phyloP scores from a whole-genome alignment of 2,113 vertebrate species.

The Brachyistius frenatus region DNA sequence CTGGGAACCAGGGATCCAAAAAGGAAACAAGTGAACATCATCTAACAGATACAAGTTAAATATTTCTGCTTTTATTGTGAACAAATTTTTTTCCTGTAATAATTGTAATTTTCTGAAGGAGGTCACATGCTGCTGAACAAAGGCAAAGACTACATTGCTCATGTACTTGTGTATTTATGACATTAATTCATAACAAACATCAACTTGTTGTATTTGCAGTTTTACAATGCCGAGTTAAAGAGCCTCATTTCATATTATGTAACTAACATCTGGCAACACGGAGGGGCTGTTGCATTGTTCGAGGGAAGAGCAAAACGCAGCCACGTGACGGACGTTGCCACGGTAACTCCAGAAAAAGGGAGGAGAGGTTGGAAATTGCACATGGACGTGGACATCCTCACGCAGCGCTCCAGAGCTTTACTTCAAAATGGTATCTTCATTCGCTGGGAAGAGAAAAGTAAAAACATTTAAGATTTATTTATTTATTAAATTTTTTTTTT shows the following conservation, averaged over 20 bases:
- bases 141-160: constrained; percentile 3
- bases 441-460: constrained; percentile 80
- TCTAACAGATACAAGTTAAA: neutral
- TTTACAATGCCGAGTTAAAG: constrained; percentile 34
- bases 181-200: constrained; percentile 45
- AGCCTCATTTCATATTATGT: constrained; percentile 32
- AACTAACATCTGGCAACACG: constrained; percentile 27
- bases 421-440: constrained; percentile 90
- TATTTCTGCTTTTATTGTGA: neutral
- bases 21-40: neutral
- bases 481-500: neutral
- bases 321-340: constrained; percentile 4
- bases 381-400: constrained; percentile 34
- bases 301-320: constrained; percentile 10
- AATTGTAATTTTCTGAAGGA: neutral
- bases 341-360: constrained; percentile 16
- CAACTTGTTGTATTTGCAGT: constrained; percentile 20
- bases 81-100: neutral
- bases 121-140: neutral
- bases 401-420: constrained; percentile 46
- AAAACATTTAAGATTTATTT: neutral
- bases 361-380: constrained; percentile 47
- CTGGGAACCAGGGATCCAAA: neutral
- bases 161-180: constrained; percentile 29
- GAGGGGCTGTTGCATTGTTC: constrained; percentile 2